Base-by-base conservation (phyloP, 1,140 invertebrate species). In the Augochlora pura region DNA sequence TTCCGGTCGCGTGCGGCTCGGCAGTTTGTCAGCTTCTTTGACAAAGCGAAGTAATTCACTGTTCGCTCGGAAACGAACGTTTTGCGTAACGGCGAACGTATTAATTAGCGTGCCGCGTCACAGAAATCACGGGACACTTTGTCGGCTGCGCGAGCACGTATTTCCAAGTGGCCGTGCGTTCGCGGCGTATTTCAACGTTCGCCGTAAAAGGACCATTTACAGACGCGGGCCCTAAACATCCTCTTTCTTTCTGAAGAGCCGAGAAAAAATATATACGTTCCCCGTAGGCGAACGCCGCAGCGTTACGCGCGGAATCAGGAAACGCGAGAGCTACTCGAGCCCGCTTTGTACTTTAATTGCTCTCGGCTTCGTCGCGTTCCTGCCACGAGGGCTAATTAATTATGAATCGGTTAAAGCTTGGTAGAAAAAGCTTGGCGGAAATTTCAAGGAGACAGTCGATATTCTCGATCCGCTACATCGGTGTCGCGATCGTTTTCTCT, bases 1-100 rank as follows among this genome's bases (percentile, higher is more conserved):
- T 76, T 73, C 25, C 32, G 25, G 64, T 81, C 59, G 78, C 78
- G 78, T 85, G 82, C 60, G 3, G 25, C 16, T 12, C 52, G 23
- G 39, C 70, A 65, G 66, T 85, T 81, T 62, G 54, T 46, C 23
- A 12, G 18, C 23, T 32, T 12, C 5, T 39, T 57, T 46, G 49
- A 68, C 57, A 82, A 83, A 68, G 39, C 60, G 64, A 75, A 60
- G 70, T 72, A 42, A 78, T 63, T 63, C 57, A 62, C 10, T 1
- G 42, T 59, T 78, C 73, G 18, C 38, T 70, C 66, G 52, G 72
- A 80, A 78, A 42, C 38, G 23, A 65, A 60, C 69, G 60, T 74
- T 84, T 74, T 79, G 65, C 60, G 65, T 57, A 65, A 67, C 23
- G 2, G 38, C 39, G 42, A 64, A 71, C 57, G 27, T 52, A 75